Evolutionary conservation across 2,797 vertebrate species (phyloP).

Genomic region (Nasua narica): DNA sequence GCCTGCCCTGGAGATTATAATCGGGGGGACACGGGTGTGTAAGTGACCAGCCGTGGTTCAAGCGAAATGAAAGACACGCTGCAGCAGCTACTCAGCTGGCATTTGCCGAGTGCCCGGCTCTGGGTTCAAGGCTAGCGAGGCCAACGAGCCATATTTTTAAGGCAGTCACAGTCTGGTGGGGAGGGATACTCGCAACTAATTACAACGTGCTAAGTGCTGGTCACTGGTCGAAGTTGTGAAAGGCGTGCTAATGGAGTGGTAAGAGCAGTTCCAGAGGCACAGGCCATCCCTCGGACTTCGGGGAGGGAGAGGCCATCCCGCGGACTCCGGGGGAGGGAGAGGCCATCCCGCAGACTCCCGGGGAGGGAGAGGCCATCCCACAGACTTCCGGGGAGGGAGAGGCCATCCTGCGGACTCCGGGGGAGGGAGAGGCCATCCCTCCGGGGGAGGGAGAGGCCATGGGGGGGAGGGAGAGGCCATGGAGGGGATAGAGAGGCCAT

Average conservation of each 20-base stretch:
- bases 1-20: neutral
- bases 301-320: neutral
- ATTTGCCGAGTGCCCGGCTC: neutral
- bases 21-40: neutral
- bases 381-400: neutral
- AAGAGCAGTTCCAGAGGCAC: neutral
- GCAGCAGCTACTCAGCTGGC: neutral
- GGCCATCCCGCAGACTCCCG: too few relatives aligned
- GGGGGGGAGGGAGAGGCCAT: neutral
- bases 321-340: neutral
- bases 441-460: too few relatives aligned
- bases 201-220: neutral
- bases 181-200: neutral
- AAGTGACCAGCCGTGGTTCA: neutral
- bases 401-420: too few relatives aligned
- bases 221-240: neutral
- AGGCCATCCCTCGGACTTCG: neutral
- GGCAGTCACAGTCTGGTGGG: neutral
- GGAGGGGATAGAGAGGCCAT: too few relatives aligned
- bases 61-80: neutral
- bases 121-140: neutral
- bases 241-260: neutral
- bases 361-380: neutral
- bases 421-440: neutral
- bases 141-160: neutral